phyloP scores from a whole-genome alignment of 2,113 vertebrate species.

The Athene cunicularia region DNA sequence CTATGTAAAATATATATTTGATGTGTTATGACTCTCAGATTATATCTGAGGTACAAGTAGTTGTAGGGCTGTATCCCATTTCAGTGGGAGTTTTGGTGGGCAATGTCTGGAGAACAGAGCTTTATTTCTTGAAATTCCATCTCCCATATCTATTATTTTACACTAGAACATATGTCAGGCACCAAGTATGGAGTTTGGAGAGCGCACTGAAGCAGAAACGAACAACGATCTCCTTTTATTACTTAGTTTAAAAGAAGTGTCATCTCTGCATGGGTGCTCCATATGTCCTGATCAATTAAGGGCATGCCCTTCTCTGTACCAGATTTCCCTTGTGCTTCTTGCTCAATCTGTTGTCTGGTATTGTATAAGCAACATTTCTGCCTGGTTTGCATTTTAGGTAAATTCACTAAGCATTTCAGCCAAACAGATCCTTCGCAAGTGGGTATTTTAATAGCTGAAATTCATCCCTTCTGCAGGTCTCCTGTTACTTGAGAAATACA shows the following conservation, averaged over 20 bases:
- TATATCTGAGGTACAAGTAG: neutral
- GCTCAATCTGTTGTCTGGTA: neutral
- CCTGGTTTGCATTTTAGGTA: neutral
- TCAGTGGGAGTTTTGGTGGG: neutral
- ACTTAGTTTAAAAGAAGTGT: neutral
- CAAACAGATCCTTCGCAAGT: neutral
- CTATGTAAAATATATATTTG: neutral
- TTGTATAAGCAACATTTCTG: neutral
- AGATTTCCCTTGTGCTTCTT: neutral
- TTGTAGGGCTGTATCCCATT: neutral
- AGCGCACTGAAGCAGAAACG: neutral
- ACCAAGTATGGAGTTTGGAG: neutral
- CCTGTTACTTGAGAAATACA: neutral
- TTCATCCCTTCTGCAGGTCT: neutral
- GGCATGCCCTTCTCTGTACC: neutral
- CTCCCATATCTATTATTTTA: neutral
- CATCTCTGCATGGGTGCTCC: neutral
- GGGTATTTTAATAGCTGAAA: neutral
- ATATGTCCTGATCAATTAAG: slow-evolving; percentile 2
- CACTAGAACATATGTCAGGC: neutral
- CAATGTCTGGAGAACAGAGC: neutral
- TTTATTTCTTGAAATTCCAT: neutral
- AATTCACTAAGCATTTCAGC: neutral
- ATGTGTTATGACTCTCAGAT: neutral
- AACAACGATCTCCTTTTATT: neutral